Evolutionary conservation across 2,888 invertebrate species (phyloP), one percentile per base, ranked within the genome.

Genomic region (Pharmacophagus antenor): DNA sequence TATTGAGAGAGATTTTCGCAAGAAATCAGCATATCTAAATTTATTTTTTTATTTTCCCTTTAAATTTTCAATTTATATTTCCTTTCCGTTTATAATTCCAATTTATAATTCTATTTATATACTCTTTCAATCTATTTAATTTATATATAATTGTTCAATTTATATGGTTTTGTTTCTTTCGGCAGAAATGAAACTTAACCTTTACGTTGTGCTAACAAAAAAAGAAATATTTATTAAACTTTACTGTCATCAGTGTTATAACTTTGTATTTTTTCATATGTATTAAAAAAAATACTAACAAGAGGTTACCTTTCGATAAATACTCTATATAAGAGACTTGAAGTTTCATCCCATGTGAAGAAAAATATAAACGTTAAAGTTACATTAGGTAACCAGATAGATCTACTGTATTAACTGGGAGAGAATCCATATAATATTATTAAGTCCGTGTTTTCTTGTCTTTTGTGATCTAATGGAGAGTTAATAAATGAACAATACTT

Each of bases 71-170:
- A n/a, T n/a, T n/a, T n/a, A n/a, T n/a, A n/a, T n/a, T n/a, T n/a
- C n/a, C n/a, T n/a, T n/a, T n/a, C n/a, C n/a, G n/a, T n/a, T n/a
- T n/a, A n/a, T n/a, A n/a, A n/a, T n/a, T n/a, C n/a, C n/a, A n/a
- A n/a, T n/a, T n/a, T n/a, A n/a, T n/a, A n/a, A n/a, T n/a, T n/a
- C n/a, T n/a, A n/a, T n/a, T n/a, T n/a, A n/a, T n/a, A n/a, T n/a
- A n/a, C n/a, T n/a, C 15, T 37, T 37, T 37, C 37, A 37, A n/a
- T 37, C n/a, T 37, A 37, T 37, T 66, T 37, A 37, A 37, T 37
- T 37, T 37, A 37, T 37, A 37, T 37, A n/a, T 37, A 2, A 37
- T 37, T 37, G 3, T 37, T 37, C 37, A 37, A 8, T 37, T n/a
- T 6, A 15, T 15, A n/a, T n/a, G n/a, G 37, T n/a, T 37, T n/a